These are phyloP conservation scores for Malurus splendens DNA, from an alignment of 2,797 vertebrate genomes.

Conservation along the genomic window DNA sequence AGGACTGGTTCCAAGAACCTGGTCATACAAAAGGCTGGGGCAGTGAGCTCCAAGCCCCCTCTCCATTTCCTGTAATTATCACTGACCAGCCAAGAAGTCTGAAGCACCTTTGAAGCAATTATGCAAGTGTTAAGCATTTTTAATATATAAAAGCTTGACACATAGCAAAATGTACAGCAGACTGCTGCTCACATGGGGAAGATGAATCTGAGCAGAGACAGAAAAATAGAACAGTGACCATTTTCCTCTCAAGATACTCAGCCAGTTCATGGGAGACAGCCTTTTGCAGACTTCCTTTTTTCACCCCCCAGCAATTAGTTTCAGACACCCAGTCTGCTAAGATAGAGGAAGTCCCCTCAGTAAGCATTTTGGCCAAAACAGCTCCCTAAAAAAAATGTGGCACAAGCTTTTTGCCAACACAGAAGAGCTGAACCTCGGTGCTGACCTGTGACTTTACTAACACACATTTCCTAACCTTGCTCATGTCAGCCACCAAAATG, in stretches of 20 bases:
- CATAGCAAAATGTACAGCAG: background rate
- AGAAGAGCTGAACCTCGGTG: background rate
- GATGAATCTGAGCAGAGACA: background rate
- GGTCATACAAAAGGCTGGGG: background rate
- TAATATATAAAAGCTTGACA: background rate
- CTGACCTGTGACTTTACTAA: background rate
- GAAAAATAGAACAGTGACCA: background rate
- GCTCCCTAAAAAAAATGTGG: background rate
- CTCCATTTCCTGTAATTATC: background rate
- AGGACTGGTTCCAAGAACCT: background rate
- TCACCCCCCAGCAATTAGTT: background rate
- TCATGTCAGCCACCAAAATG: background rate
- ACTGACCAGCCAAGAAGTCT: background rate
- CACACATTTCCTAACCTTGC: background rate
- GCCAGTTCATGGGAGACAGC: background rate
- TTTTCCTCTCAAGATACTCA: background rate
- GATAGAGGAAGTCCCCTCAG: constrained; percentile 17
- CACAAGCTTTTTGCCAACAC: background rate
- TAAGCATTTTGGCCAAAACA: background rate
- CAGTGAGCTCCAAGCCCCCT: background rate
- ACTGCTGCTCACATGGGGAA: background rate
- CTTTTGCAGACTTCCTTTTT: constrained; percentile 22
- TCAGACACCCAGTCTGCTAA: background rate
- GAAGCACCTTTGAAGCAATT: background rate
- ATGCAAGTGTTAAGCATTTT: background rate